Evolutionary conservation across 2,797 vertebrate species (phyloP).

Genomic region (Oreortyx pictus): DNA sequence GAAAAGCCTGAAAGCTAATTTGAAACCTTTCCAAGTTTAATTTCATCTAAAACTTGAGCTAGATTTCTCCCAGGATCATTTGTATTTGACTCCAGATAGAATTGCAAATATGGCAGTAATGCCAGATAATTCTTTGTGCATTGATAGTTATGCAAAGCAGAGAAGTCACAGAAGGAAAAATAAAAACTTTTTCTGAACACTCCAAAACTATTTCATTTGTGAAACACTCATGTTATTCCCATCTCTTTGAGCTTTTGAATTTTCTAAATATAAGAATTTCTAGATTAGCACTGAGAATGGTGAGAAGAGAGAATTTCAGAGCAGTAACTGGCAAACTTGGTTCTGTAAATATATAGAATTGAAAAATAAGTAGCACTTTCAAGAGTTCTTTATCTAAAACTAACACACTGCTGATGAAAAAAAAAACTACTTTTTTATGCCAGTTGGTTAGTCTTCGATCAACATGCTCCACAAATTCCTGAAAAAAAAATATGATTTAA

Average conservation of each 20-base stretch:
- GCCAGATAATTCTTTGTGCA: not conserved
- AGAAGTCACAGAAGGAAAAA: conserved; percentile 10
- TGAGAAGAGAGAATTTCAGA: not conserved
- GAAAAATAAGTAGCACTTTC: not conserved
- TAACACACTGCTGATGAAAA: not conserved
- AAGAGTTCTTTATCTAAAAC: not conserved
- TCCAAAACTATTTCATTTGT: not conserved
- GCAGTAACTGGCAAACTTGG: not conserved
- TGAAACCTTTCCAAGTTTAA: not conserved
- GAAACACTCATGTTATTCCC: not conserved
- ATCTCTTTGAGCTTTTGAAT: not conserved
- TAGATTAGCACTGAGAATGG: not conserved
- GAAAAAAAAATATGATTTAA: not conserved
- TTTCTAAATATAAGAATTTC: not conserved
- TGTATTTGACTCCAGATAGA: not conserved
- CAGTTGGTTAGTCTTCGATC: not conserved
- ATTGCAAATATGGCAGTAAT: conserved; percentile 19
- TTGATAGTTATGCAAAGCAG: conserved; percentile 14
- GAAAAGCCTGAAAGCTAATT: not conserved
- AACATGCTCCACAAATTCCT: not conserved
- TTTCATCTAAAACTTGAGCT: conserved; percentile 4
- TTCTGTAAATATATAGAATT: not conserved
- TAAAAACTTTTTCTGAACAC: not conserved
- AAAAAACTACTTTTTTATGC: not conserved
- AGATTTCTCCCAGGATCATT: not conserved